These are phyloP conservation scores for Sphaerodactylus townsendi DNA, from an alignment of 2,113 vertebrate species.

Conservation along the genomic window DNA sequence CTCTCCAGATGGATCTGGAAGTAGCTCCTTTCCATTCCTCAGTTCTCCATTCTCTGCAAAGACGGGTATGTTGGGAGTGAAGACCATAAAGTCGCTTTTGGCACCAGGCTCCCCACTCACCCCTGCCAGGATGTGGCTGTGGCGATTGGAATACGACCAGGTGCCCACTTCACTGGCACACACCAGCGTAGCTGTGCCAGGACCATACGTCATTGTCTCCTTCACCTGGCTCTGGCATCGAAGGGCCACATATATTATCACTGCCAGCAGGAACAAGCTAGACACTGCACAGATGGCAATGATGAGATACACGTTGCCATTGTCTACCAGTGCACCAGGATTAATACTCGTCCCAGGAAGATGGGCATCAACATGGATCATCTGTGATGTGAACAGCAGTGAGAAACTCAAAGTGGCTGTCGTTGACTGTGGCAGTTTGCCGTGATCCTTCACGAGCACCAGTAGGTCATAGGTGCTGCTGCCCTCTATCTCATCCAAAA, in stretches of 20 bases:
- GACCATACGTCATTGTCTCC: conserved; percentile 5
- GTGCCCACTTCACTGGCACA: conserved; percentile 20
- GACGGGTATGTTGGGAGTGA: conserved; percentile 11
- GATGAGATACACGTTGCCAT: conserved; percentile 1
- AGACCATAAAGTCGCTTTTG: conserved; percentile 7
- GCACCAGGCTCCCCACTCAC: not conserved
- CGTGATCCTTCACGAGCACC: conserved; percentile 6
- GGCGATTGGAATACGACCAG: conserved; percentile 3
- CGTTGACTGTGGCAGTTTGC: not conserved
- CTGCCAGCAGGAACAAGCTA: conserved; percentile 60
- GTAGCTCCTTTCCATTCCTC: not conserved
- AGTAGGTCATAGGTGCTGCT: not conserved
- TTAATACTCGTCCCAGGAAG: not conserved
- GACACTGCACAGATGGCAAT: conserved; percentile 7
- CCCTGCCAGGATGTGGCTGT: conserved; percentile 12
- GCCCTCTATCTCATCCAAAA: not conserved
- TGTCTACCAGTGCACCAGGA: not conserved
- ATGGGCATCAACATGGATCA: not conserved
- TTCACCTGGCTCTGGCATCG: not conserved
- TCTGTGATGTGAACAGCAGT: not conserved
- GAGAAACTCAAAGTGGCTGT: not conserved
- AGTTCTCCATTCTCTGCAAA: conserved; percentile 3
- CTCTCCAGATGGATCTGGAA: not conserved
- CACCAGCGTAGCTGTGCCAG: conserved; percentile 3
- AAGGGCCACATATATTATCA: not conserved